Conservation (phyloP, 2,113 vertebrate genomes). For the Oryzias melastigma region DNA sequence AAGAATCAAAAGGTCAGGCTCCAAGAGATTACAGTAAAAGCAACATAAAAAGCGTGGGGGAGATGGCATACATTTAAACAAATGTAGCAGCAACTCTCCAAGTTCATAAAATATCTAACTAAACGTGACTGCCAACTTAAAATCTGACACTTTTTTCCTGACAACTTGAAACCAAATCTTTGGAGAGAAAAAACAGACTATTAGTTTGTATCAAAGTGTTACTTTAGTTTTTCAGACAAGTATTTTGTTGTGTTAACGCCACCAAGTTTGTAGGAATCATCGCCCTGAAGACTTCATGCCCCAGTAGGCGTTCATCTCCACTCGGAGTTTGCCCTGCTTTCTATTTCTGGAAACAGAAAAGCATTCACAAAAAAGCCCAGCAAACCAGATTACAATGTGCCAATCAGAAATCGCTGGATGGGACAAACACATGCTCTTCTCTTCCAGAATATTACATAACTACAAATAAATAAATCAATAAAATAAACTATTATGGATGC, state of each 20-base stretch:
- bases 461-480: not conserved
- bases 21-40: conserved; percentile 56
- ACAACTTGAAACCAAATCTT: too few species aligned
- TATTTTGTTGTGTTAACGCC: too few species aligned
- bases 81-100: not conserved
- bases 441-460: conserved; percentile 37
- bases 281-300: conserved; percentile 24
- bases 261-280: conserved; percentile 6
- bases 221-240: too few species aligned
- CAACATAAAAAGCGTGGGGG: conserved; percentile 16
- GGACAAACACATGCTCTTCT: conserved; percentile 37
- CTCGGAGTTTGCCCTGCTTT: conserved; percentile 58
- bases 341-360: conserved; percentile 68
- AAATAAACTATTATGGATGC: too few species aligned
- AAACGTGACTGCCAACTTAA: too few species aligned
- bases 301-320: conserved; percentile 47
- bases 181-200: too few species aligned
- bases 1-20: conserved; percentile 57
- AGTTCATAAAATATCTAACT: too few species aligned
- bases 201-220: too few species aligned
- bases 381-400: conserved; percentile 43
- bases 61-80: not conserved
- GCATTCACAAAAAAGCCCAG: conserved; percentile 25
- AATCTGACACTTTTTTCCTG: too few species aligned
- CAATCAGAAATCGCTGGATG: conserved; percentile 41